Conservation (phyloP, 2,797 vertebrate genomes). For the Toxotes lorentzi region DNA sequence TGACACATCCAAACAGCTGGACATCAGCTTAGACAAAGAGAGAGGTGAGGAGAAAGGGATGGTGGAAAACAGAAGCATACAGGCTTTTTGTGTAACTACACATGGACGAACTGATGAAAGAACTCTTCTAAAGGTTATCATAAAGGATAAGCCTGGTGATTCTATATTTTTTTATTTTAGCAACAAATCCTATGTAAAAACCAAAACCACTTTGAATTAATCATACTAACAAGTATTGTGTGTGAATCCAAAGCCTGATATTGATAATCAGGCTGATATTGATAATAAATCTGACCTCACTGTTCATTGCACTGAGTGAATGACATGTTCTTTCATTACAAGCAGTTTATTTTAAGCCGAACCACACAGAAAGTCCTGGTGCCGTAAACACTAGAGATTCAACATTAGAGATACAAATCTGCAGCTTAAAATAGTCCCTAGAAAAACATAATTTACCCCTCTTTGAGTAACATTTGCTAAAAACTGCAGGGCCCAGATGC, state of each 20-base stretch:
- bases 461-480: background rate
- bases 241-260: background rate
- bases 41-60: slow-evolving; percentile 51
- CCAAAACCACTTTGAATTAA: background rate
- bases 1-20: slow-evolving; percentile 79
- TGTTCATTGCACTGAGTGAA: background rate
- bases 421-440: background rate
- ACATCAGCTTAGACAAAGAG: slow-evolving; percentile 65
- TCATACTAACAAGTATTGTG: background rate
- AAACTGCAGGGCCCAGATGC: background rate
- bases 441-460: background rate
- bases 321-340: background rate
- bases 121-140: background rate
- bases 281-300: too few relatives aligned
- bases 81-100: slow-evolving; percentile 10
- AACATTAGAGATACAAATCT: background rate
- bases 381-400: background rate
- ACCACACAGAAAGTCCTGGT: background rate
- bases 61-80: slow-evolving; percentile 25
- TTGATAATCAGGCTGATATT: too few relatives aligned
- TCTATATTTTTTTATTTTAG: background rate
- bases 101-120: slow-evolving; percentile 23
- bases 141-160: background rate
- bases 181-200: background rate
- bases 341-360: background rate